Evolutionary conservation across 2,888 invertebrate species (phyloP).

Genomic region (Cheilosia grossa): DNA sequence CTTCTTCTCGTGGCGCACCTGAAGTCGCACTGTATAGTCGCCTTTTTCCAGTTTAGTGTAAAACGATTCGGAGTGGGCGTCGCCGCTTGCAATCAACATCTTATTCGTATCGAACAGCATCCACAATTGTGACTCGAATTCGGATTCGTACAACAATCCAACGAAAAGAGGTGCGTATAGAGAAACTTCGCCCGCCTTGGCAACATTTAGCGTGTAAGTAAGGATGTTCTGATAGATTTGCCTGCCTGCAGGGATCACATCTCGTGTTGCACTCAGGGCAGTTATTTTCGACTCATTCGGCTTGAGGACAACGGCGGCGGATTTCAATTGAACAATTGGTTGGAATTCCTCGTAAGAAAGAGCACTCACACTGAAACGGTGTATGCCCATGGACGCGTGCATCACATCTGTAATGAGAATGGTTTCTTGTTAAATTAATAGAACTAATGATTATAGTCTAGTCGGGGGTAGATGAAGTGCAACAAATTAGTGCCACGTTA

Average conservation of each 20-base stretch:
- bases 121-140: conserved; percentile 98
- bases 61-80: conserved; percentile 94
- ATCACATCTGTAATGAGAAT: conserved; percentile 84
- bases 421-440: neutral
- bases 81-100: conserved; percentile 92
- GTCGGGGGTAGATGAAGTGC: too few species aligned
- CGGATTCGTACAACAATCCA: conserved; percentile 96
- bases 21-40: conserved; percentile 93
- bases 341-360: conserved; percentile 89
- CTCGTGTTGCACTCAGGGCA: conserved; percentile 90
- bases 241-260: conserved; percentile 92
- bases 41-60: conserved; percentile 94
- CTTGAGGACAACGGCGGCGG: conserved; percentile 89
- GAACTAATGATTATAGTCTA: neutral
- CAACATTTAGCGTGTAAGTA: conserved; percentile 92
- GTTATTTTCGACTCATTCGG: conserved; percentile 92
- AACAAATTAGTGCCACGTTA: too few species aligned
- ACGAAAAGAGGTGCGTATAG: conserved; percentile 92
- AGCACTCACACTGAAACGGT: conserved; percentile 89
- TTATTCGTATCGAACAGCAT: conserved; percentile 97
- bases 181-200: conserved; percentile 92
- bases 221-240: conserved; percentile 96
- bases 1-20: conserved; percentile 95
- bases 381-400: conserved; percentile 90
- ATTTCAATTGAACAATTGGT: conserved; percentile 90